Evolutionary conservation across 2,113 vertebrate genomes (phyloP).

Genomic region (Galemys pyrenaicus): DNA sequence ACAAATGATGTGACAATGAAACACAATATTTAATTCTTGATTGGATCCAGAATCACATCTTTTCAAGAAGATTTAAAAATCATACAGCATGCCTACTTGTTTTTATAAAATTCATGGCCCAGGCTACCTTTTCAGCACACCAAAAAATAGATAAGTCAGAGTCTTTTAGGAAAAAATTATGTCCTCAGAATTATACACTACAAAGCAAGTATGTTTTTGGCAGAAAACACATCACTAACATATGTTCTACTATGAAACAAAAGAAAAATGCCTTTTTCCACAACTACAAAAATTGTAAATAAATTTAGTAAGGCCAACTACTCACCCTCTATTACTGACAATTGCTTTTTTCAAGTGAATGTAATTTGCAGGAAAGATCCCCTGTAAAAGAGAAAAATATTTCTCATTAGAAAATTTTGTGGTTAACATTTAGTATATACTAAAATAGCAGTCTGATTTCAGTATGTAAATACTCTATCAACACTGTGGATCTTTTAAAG

Average conservation of each 20-base stretch:
- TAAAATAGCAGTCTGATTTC: conserved; percentile 27
- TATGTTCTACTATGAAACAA: conserved; percentile 28
- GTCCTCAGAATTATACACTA: conserved; percentile 40
- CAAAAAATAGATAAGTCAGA: neutral
- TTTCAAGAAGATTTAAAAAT: neutral
- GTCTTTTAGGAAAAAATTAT: conserved; percentile 38
- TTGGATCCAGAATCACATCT: neutral
- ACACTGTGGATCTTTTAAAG: neutral
- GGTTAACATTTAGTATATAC: conserved; percentile 32
- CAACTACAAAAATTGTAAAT: conserved; percentile 25
- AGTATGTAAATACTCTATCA: neutral
- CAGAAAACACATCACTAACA: neutral
- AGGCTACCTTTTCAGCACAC: neutral
- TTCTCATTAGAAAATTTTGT: conserved; percentile 67
- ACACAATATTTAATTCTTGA: neutral
- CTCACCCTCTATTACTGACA: conserved; percentile 91
- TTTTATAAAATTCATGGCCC: conserved; percentile 45
- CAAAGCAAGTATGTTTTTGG: neutral
- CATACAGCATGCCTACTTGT: neutral
- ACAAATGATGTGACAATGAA: too few relatives aligned
- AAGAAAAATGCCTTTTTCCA: conserved; percentile 7
- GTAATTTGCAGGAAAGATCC: conserved; percentile 90
- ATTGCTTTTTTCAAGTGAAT: conserved; percentile 91
- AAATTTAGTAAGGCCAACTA: conserved; percentile 68
- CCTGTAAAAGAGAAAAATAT: conserved; percentile 82